Evolutionary conservation across 2,888 invertebrate genomes (phyloP).

Genomic region (Allygus modestus): DNA sequence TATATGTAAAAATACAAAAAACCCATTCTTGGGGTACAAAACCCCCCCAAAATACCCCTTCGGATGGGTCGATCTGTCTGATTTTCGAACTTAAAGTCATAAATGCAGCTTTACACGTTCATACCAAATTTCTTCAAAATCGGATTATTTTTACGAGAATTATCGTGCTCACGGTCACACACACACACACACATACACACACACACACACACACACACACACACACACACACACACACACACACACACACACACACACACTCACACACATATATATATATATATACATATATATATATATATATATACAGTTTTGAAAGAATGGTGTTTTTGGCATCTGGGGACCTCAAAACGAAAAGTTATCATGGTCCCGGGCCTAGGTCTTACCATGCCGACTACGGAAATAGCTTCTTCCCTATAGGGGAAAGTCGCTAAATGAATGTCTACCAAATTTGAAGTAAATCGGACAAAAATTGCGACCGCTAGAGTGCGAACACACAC

Average conservation of each 20-base stretch:
- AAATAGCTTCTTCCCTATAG: slow-evolving; percentile 1
- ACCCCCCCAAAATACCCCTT: background rate
- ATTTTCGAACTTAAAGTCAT: background rate
- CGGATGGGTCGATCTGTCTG: background rate
- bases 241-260: background rate
- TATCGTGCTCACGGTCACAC: background rate
- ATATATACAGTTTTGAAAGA: background rate
- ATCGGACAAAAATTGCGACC: too few species aligned
- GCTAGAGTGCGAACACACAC: too few species aligned
- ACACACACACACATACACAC: slow-evolving; percentile 4
- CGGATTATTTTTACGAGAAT: background rate
- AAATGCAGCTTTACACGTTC: background rate
- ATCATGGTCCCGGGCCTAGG: background rate
- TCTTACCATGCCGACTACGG: background rate
- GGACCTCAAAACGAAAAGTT: background rate
- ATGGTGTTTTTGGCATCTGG: background rate
- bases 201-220: slow-evolving; percentile 5
- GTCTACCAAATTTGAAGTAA: too few species aligned
- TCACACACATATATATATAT: background rate
- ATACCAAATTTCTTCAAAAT: background rate
- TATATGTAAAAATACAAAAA: background rate
- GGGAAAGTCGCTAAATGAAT: background rate
- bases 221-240: background rate
- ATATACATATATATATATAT: background rate
- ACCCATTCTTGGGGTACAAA: background rate